Conservation (phyloP, 2,797 vertebrate species). For the Platyrinchus mystaceus region DNA sequence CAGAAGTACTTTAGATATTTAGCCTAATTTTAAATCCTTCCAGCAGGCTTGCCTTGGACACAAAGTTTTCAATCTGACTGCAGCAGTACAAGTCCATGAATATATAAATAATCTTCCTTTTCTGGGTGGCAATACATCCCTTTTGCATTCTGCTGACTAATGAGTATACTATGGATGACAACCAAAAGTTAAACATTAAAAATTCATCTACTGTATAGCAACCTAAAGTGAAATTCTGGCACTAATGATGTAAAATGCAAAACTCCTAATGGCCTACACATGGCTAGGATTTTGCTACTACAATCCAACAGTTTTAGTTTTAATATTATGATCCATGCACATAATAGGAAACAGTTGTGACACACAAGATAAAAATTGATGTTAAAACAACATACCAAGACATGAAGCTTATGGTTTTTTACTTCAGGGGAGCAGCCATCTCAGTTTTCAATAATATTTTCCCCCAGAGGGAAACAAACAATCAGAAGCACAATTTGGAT, state of each 20-base stretch:
- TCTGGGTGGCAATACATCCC: neutral
- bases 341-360: neutral
- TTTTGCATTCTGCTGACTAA: neutral
- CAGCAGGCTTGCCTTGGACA: neutral
- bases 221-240: neutral
- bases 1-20: neutral
- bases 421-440: neutral
- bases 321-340: neutral
- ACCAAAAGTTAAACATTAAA: neutral
- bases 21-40: neutral
- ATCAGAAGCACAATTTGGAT: conserved; percentile 35
- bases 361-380: neutral
- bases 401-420: neutral
- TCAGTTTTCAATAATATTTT: conserved; percentile 3
- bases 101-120: neutral
- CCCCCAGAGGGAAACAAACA: conserved; percentile 22
- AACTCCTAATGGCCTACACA: neutral
- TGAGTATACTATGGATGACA: neutral
- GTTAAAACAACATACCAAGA: neutral
- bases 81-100: neutral
- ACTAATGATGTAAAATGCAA: neutral
- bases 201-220: neutral
- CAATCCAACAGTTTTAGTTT: neutral
- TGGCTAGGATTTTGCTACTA: neutral
- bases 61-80: neutral